Evolutionary conservation across 2,888 invertebrate genomes (phyloP), one percentile per base, ranked within the genome.

Genomic region (Torymus auratus): DNA sequence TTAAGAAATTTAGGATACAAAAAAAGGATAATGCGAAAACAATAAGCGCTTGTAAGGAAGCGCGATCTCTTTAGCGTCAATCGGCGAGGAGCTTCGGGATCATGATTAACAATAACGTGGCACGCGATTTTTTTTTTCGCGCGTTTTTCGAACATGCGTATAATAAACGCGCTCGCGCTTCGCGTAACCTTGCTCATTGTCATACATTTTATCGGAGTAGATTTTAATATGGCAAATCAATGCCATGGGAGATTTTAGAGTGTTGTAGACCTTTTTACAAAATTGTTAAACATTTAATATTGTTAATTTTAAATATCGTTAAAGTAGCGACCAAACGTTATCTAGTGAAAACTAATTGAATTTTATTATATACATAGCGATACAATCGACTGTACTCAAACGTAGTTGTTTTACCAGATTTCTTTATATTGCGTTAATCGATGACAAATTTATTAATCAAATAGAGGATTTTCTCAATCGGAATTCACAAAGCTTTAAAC

Each of bases 141-240:
- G 41, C 7, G 50, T 80, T 62, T 53, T 23, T 75, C 23, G 55
- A 52, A 61, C 20, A 41, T 53, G 61, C 60, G 14, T 56, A 70
- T 23, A 56, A 56, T 65, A 20, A 2, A 14, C 52, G 53, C 52
- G 23, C 74, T 79, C 74, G 69, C 62, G 75, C 23, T 41, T 41
- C 41, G 60, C 58, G 70, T 62, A 70, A 70, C n/a, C 15, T 67
- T 78, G 67, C 78, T 68, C 78, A 61, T 61, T 50, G 65, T 60
- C 61, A 65, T 60, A 78, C 23, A 73, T 73, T 79, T 68, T 69
- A 55, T 79, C 69, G 73, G 72, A 56, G 73, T 79, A 72, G 65
- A 73, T 71, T 79, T 61, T 68, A 73, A 62, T 79, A 72, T 23
- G 69, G 64, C 79, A 58, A 73, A 68, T 78, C 12, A 14, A 56